A percentile compares a stretch with the other conserved stretches of the same genome.
Conservation (phyloP, 2,113 vertebrate genomes). For the Pedionomus torquatus region DNA sequence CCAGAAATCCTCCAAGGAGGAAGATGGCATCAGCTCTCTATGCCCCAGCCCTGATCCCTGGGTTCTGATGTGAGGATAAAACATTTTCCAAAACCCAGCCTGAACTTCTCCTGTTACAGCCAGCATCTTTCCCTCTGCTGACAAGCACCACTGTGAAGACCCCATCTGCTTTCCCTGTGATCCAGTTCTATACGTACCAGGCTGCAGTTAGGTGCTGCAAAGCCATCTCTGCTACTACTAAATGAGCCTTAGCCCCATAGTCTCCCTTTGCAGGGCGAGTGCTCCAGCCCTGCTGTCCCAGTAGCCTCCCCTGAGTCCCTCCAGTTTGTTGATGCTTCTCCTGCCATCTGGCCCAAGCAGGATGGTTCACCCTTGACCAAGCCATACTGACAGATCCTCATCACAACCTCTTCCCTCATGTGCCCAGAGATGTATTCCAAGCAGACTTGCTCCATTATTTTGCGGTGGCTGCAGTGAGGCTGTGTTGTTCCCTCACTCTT, state of each 20-base stretch:
- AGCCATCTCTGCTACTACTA: background rate
- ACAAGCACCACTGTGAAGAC: background rate
- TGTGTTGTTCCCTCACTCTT: background rate
- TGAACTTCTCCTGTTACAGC: background rate
- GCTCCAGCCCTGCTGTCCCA: background rate
- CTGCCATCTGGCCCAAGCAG: background rate
- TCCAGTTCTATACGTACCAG: background rate
- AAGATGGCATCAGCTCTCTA: background rate
- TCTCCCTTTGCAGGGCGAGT: accelerated
- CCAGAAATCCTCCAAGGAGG: background rate
- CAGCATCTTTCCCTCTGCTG: accelerated
- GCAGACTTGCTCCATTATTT: background rate
- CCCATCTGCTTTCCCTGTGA: background rate
- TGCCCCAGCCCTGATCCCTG: accelerated
- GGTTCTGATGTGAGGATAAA: background rate
- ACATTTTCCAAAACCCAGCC: background rate
- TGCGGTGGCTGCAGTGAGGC: background rate
- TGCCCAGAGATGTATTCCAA: background rate
- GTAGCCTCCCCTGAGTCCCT: background rate
- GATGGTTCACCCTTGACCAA: background rate
- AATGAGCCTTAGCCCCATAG: background rate
- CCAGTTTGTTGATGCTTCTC: background rate
- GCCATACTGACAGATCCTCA: accelerated
- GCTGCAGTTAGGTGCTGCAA: background rate
- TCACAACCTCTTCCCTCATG: accelerated